Evolutionary conservation across 2,113 vertebrate genomes (phyloP).

Genomic region (Australoheros scitulus): DNA sequence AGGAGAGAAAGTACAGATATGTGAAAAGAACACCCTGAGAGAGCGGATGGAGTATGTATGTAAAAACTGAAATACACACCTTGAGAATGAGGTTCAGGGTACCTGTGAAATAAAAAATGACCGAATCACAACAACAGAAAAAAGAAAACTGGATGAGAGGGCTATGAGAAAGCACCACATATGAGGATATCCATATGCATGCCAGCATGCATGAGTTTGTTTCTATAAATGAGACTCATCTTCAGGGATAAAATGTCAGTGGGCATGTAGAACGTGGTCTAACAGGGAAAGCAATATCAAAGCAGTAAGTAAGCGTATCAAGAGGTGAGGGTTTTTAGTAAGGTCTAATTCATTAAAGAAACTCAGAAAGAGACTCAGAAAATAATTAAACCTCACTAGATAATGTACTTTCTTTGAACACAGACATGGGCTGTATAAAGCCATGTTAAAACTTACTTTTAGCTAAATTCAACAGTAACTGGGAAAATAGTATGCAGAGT

Average conservation of each 20-base stretch:
- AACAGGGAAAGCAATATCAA: not conserved
- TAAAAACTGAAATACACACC: not conserved
- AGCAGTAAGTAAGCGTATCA: not conserved
- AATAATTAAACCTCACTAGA: not conserved
- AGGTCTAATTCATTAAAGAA: not conserved
- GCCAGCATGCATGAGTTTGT: not conserved
- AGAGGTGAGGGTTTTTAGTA: not conserved
- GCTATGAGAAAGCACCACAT: not conserved
- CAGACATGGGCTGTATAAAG: not conserved
- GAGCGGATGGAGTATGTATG: not conserved
- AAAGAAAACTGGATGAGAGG: not conserved
- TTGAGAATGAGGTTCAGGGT: not conserved
- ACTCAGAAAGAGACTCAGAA: not conserved
- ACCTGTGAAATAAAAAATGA: not conserved
- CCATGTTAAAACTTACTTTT: not conserved
- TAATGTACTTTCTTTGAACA: not conserved
- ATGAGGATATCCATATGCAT: not conserved
- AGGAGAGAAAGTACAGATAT: not conserved
- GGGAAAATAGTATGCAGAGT: not conserved
- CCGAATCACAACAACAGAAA: not conserved
- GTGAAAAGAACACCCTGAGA: not conserved
- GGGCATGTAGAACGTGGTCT: not conserved
- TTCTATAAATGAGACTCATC: not conserved
- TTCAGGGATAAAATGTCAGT: not conserved
- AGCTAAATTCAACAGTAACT: not conserved